Evolutionary conservation across 2,113 vertebrate genomes (phyloP).

Genomic region (Pteropus alecto): DNA sequence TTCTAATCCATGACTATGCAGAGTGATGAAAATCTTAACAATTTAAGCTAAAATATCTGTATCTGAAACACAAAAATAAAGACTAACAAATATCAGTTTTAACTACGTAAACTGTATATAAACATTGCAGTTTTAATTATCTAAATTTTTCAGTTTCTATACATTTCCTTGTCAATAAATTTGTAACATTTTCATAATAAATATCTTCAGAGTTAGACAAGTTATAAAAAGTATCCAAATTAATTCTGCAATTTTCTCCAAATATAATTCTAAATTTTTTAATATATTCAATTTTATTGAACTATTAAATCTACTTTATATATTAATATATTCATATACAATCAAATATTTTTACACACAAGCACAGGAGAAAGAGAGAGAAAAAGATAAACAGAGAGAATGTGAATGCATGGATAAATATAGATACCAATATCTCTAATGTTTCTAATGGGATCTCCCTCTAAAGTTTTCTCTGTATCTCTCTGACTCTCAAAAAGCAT

Average conservation of each 20-base stretch:
- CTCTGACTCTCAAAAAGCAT: background rate
- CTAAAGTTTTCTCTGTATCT: background rate
- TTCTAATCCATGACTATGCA: background rate
- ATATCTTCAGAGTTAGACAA: too few relatives aligned
- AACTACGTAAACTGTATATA: too few relatives aligned
- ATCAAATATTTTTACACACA: too few relatives aligned
- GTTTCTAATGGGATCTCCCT: background rate
- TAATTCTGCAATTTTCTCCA: too few relatives aligned
- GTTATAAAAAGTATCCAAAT: too few relatives aligned
- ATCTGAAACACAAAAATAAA: background rate
- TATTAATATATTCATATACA: too few relatives aligned
- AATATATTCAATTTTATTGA: too few relatives aligned
- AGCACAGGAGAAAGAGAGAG: too few relatives aligned
- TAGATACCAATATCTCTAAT: background rate
- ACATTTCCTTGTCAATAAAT: background rate
- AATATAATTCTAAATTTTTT: too few relatives aligned
- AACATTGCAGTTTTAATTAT: background rate
- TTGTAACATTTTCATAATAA: too few relatives aligned
- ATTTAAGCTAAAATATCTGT: background rate
- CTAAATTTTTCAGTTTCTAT: background rate
- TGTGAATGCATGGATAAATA: background rate
- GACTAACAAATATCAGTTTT: background rate
- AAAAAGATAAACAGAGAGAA: too few relatives aligned
- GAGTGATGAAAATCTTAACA: background rate
- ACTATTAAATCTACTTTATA: too few relatives aligned